Percentiles rank a stretch among this genome's conserved stretches.
phyloP scores from a whole-genome alignment of 2,888 invertebrate genomes.

The Agrotis ipsilon region DNA sequence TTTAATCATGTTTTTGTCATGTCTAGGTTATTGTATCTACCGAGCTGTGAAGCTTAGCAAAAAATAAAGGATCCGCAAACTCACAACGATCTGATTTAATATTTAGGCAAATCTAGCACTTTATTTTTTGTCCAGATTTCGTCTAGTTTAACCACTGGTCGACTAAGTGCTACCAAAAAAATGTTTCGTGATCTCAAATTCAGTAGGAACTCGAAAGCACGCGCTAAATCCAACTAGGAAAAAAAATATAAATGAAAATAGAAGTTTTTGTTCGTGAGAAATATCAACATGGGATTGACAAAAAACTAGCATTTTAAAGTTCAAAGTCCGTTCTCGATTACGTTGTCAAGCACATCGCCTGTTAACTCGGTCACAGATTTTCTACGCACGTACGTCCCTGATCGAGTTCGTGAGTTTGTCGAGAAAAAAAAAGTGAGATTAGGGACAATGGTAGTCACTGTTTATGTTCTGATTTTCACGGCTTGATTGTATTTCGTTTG shows the following conservation, averaged over 20 bases:
- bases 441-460: constrained; percentile 68
- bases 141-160: constrained; percentile 27
- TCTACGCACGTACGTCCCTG: constrained; percentile 81
- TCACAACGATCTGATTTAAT: constrained; percentile 26
- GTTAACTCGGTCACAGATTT: constrained; percentile 70
- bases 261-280: constrained; percentile 71
- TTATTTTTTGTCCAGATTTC: constrained; percentile 36
- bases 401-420: constrained; percentile 77
- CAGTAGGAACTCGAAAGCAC: constrained; percentile 66
- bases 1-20: constrained; percentile 47
- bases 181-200: constrained; percentile 56
- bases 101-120: constrained; percentile 22
- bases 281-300: constrained; percentile 73
- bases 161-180: constrained; percentile 45
- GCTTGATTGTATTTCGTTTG: constrained; percentile 49
- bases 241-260: constrained; percentile 67
- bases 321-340: constrained; percentile 74
- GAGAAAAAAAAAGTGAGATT: constrained; percentile 75
- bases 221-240: constrained; percentile 64
- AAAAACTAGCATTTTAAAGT: constrained; percentile 72
- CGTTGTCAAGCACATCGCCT: constrained; percentile 80
- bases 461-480: constrained; percentile 69
- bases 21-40: constrained; percentile 12
- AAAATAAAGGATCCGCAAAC: constrained; percentile 26
- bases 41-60: constrained; percentile 19